phyloP scores from a whole-genome alignment of 2,797 vertebrate genomes.

The Sarcoramphus papa region DNA sequence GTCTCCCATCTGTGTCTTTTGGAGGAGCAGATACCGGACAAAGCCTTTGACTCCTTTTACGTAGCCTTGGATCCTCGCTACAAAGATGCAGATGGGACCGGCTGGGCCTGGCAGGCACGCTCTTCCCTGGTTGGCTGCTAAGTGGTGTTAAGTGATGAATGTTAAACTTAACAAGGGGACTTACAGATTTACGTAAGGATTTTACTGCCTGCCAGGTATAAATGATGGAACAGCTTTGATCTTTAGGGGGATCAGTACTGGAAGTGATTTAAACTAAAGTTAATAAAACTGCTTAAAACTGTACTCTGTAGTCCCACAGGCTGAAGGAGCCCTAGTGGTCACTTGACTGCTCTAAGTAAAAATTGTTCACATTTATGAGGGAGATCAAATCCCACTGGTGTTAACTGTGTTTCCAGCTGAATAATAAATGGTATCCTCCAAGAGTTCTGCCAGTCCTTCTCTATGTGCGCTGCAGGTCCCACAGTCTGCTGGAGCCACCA shows the following conservation, averaged over 20 bases:
- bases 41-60: not conserved
- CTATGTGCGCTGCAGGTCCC: not conserved
- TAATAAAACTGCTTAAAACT: conserved; percentile 62
- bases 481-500: not conserved
- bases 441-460: conserved; percentile 17
- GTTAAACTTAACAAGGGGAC: conserved; percentile 65
- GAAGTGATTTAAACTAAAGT: conserved; percentile 64
- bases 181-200: conserved; percentile 64
- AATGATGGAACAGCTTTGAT: conserved; percentile 65
- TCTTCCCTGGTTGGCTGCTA: conserved; percentile 31
- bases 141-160: conserved; percentile 64
- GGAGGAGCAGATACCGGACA: not conserved
- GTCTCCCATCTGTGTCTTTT: not conserved
- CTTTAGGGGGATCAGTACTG: conserved; percentile 50
- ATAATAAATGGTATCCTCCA: conserved; percentile 46
- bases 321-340: conserved; percentile 42
- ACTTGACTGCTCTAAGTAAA: conserved; percentile 60
- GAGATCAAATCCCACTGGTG: conserved; percentile 8
- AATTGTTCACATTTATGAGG: conserved; percentile 59
- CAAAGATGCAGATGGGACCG: not conserved
- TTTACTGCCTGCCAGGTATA: conserved; percentile 65
- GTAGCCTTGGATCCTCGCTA: not conserved
- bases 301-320: conserved; percentile 40
- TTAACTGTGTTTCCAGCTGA: conserved; percentile 44
- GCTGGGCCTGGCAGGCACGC: not conserved